These are phyloP conservation scores for Metopolophium dirhodum DNA, from an alignment of 1,140 invertebrate species.

Conservation along the genomic window DNA sequence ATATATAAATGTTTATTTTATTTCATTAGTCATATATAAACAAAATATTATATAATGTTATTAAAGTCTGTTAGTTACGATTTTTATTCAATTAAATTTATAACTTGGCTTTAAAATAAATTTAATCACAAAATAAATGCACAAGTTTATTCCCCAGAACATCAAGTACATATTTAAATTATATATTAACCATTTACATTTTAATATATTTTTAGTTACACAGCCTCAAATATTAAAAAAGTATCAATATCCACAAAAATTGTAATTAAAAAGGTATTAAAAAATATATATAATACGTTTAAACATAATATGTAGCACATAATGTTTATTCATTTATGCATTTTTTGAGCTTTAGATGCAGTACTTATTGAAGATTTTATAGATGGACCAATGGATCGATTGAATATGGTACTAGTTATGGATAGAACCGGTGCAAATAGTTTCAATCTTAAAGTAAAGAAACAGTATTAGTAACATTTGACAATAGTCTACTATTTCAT, in stretches of 20 bases:
- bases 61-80: slow-evolving; percentile 27
- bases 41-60: slow-evolving; percentile 10
- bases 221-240: slow-evolving; percentile 47
- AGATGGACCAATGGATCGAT: slow-evolving; percentile 47
- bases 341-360: slow-evolving; percentile 25
- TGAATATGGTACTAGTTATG: slow-evolving; percentile 50
- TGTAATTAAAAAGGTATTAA: neutral
- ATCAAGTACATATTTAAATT: neutral
- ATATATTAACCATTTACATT: neutral
- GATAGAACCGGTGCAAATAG: slow-evolving; percentile 33
- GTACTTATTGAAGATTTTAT: slow-evolving; percentile 10
- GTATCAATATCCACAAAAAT: neutral
- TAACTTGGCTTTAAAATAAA: neutral
- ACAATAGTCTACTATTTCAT: neutral
- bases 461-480: neutral
- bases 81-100: neutral
- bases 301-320: neutral
- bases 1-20: neutral
- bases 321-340: slow-evolving; percentile 4
- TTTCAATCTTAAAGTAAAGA: slow-evolving; percentile 35
- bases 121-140: slow-evolving; percentile 24
- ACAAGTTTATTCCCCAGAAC: neutral
- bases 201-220: slow-evolving; percentile 27
- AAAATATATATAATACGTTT: neutral
- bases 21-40: neutral